A percentile compares a stretch with the other conserved stretches of the same genome.
Conservation (phyloP, 2,888 invertebrate genomes). For the Aphrophora alni region DNA sequence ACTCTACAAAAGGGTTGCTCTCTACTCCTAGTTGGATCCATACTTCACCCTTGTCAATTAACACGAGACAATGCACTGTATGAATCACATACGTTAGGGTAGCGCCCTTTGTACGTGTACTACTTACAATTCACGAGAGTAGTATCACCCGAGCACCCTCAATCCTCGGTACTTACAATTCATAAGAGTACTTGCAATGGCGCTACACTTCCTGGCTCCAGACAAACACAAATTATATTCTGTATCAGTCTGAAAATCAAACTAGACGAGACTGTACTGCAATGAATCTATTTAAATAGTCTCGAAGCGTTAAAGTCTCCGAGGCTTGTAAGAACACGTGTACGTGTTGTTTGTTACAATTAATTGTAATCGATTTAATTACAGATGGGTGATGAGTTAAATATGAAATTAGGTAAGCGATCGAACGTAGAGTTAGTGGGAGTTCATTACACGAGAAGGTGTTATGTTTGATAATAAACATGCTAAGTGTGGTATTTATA, state of each 20-base stretch:
- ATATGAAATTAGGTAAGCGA: not conserved
- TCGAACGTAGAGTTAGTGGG: not conserved
- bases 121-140: not conserved
- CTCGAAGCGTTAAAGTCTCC: not conserved
- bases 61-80: too few relatives aligned
- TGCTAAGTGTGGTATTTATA: too few relatives aligned
- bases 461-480: not conserved
- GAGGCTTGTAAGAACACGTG: not conserved
- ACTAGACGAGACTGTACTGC: not conserved
- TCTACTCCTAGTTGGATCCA: too few relatives aligned
- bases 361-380: slow-evolving; percentile 2
- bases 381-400: not conserved
- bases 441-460: not conserved
- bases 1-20: too few relatives aligned
- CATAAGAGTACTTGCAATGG: not conserved
- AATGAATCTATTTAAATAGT: slow-evolving; percentile 1
- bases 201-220: not conserved
- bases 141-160: not conserved
- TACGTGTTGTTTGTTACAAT: not conserved
- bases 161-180: not conserved
- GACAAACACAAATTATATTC: slow-evolving; percentile 2
- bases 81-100: not conserved
- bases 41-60: too few relatives aligned
- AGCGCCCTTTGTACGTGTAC: not conserved
- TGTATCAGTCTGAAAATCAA: not conserved